Base-by-base conservation (phyloP, 1,140 invertebrate species). In the Gonioctena quinquepunctata region DNA sequence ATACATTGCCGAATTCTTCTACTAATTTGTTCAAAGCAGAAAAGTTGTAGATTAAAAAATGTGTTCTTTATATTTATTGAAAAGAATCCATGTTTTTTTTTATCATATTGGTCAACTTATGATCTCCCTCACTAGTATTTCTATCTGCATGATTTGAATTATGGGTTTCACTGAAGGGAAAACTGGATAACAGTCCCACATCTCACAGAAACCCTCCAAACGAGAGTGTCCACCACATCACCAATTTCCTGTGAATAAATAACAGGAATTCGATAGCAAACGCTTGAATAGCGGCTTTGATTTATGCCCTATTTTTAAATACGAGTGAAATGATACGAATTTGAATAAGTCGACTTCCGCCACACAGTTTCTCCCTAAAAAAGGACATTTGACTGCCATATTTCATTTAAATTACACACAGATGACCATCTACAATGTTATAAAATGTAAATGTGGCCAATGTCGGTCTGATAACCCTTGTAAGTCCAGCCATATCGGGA, bases 341-440 rank as follows among this genome's bases (percentile, higher is more conserved):
- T 57, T 57, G 7, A 57, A 25, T 13, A n/a, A 42, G 33, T 42
- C 33, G 33, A 42, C 11, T 33, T 21, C 26, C 1, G n/a, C 28
- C 19, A 21, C 13, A 8, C 21, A 48, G 28, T 69, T 68, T 66
- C 61, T 71, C 66, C 72, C 69, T 52, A 66, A 69, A 71, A 72
- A 74, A 61, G 62, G 50, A 56, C 69, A 68, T 70, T 70, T 60
- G 60, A 63, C 61, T 18, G 69, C 72, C 28, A 78, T 80, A 78
- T 78, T 77, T 80, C 76, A 78, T 80, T 73, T 68, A 77, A 80
- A 80, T 78, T 76, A 74, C 77, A 65, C 61, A 56, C 70, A 77
- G 76, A 77, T 78, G 77, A 78, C 78, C 77, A 72, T 80, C 77
- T 76, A 78, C 76, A 80, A 76, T 76, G 78, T 76, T 76, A 76